Percentiles rank a stretch among this genome's conserved stretches.
Evolutionary conservation across 2,888 invertebrate genomes (phyloP).

Genomic region (Agriopis aurantiaria): DNA sequence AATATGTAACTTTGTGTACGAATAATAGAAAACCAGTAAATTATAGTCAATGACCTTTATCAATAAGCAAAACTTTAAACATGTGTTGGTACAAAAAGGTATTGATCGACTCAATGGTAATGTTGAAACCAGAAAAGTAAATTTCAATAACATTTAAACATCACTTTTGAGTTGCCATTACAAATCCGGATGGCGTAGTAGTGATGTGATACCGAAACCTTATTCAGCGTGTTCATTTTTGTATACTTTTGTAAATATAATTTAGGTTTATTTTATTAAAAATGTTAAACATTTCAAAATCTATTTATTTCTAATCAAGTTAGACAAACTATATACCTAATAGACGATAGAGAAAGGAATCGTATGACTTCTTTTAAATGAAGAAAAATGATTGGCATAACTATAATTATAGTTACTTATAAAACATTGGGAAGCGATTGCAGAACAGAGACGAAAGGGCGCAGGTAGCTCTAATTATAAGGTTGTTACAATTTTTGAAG

Average conservation of each 20-base stretch:
- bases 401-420: too few species aligned
- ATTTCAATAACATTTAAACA: not conserved
- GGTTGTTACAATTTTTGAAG: too few species aligned
- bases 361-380: too few species aligned
- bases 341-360: too few species aligned
- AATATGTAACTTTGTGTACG: not conserved
- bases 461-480: too few species aligned
- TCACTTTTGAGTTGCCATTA: constrained; percentile 7
- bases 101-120: not conserved
- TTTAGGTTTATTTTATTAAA: constrained; percentile 68
- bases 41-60: constrained; percentile 10
- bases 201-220: constrained; percentile 47
- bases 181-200: constrained; percentile 15
- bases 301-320: too few species aligned
- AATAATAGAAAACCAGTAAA: not conserved
- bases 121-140: not conserved
- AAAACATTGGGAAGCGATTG: too few species aligned
- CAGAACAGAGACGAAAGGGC: too few species aligned
- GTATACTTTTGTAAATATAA: constrained; percentile 76
- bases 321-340: too few species aligned
- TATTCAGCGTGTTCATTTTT: constrained; percentile 55
- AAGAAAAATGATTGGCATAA: too few species aligned
- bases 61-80: not conserved
- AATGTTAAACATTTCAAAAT: constrained; percentile 48
- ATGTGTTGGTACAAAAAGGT: not conserved